Base-by-base conservation (phyloP, 2,888 invertebrate species). In the Drosophila helvetica region DNA sequence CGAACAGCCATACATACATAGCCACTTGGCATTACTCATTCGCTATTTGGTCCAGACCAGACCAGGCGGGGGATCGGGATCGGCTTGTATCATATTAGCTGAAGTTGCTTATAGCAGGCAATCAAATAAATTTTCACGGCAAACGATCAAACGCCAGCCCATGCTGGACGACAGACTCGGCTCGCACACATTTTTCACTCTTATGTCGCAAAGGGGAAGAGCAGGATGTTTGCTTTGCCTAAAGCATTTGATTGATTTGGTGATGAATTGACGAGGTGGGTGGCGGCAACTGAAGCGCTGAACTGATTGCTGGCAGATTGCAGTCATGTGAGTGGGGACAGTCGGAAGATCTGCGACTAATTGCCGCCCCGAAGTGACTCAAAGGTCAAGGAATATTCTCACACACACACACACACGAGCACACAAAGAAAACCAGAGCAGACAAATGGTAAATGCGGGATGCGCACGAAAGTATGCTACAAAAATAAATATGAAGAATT, bases 61-160 rank as follows among this genome's bases (percentile, higher is more conserved):
- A 56, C 17, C 50, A 45, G 54, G 53, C 46, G 54, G 68, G 48
- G 52, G 54, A 2, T 48, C 58, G 59, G 62, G 67, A 78, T 74
- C 79, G 62, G 67, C 81, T 72, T 84, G 84, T 81, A 77, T 86
- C 86, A 84, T 86, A 86, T 84, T 84, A 84, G 85, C 71, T 56
- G 42, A 46, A 79, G 80, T 84, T 79, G 78, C 86, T 86, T 85
- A 86, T 82, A 77, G 85, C 79, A 62, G 64, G 82, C 87, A 86
- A 86, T 86, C 87, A 86, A 86, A 87, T 87, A 86, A 86, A 87
- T 87, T 86, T 85, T 78, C 87, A 84, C 80, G 80, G 74, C 74
- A 78, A 80, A 63, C 86, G 86, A 86, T 84, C 83, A 86, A 86
- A 86, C 27, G 83, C 60, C 77, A 68, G 48, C 51, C 45, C 59